phyloP scores from a whole-genome alignment of 2,113 vertebrate species.

The Paradoxurus hermaphroditus region DNA sequence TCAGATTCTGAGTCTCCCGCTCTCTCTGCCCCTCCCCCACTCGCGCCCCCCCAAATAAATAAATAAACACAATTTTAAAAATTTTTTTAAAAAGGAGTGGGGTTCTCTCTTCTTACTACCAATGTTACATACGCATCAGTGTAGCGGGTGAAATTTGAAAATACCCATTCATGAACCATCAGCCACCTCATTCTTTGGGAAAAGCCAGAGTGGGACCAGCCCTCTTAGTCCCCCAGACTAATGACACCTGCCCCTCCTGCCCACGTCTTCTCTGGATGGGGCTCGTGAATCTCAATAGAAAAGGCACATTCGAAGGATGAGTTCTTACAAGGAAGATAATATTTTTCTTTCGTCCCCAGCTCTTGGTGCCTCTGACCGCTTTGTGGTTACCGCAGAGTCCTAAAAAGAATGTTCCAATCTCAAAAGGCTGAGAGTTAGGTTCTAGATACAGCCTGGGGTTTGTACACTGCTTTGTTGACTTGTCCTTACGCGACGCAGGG shows the following conservation, averaged over 20 bases:
- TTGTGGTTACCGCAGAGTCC: background rate
- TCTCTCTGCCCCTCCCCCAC: no score
- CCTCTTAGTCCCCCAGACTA: background rate
- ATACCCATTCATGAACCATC: background rate
- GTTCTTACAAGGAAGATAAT: background rate
- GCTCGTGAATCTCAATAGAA: background rate
- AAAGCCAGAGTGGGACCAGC: background rate
- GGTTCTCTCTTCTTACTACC: background rate
- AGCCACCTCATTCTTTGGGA: background rate
- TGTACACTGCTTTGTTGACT: background rate
- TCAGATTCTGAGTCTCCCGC: no score
- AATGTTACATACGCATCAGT: accelerated
- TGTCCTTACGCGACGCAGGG: background rate
- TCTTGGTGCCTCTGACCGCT: accelerated
- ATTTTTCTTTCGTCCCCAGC: background rate
- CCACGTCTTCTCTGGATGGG: background rate
- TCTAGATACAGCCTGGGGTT: background rate
- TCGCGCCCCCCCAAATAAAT: no score
- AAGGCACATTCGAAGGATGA: background rate
- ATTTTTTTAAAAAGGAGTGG: no score
- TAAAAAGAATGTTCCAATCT: background rate
- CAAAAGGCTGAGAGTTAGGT: background rate
- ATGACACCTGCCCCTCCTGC: background rate
- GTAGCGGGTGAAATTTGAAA: background rate
- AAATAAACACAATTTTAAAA: no score